phyloP scores from a whole-genome alignment of 2,797 vertebrate genomes.

The Chiroxiphia lanceolata region DNA sequence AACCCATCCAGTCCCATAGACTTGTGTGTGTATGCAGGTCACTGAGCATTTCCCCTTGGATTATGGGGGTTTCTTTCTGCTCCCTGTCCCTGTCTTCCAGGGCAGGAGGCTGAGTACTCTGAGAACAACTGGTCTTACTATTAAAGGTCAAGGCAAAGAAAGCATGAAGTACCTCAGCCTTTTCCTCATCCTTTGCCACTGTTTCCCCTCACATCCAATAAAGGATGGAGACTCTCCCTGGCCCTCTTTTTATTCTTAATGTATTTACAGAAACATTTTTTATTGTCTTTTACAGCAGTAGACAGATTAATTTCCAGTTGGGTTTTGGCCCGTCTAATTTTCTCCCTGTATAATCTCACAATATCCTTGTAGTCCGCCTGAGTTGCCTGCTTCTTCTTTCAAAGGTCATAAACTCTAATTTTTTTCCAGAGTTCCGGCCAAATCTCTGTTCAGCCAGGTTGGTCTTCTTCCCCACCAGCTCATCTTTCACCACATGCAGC shows the following conservation, averaged over 20 bases:
- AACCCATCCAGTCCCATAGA: background rate
- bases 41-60: background rate
- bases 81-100: background rate
- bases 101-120: background rate
- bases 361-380: background rate
- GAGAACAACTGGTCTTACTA: background rate
- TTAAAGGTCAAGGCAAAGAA: background rate
- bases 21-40: background rate
- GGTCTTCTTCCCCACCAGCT: background rate
- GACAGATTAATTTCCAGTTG: background rate
- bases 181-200: background rate
- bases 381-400: background rate
- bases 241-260: background rate
- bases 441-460: background rate
- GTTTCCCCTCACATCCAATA: background rate
- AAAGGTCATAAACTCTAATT: background rate
- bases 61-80: background rate
- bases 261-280: background rate
- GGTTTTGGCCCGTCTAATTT: background rate
- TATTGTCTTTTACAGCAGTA: background rate
- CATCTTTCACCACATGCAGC: background rate
- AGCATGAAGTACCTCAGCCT: background rate
- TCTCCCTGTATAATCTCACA: background rate
- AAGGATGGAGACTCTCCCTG: background rate
- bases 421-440: background rate